Conservation (phyloP, 2,113 vertebrate genomes). For the Vombatus ursinus region DNA sequence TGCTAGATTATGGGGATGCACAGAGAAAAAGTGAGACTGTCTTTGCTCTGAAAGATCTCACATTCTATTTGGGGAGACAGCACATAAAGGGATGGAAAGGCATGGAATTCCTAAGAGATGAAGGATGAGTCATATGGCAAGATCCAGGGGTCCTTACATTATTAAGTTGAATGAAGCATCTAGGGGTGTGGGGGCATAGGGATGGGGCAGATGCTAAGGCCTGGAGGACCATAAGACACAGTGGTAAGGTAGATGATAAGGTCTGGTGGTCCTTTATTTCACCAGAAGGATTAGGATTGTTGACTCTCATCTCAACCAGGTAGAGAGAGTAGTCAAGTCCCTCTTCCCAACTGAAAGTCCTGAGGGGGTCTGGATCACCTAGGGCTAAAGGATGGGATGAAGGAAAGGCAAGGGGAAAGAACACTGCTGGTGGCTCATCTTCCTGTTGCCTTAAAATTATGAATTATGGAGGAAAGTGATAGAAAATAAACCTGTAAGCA, state of each 20-base stretch:
- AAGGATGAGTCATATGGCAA: neutral
- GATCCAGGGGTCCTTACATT: neutral
- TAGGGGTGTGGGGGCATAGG: neutral
- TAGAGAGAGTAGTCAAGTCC: neutral
- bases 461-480: neutral
- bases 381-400: neutral
- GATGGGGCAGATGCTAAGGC: neutral
- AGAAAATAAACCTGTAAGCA: neutral
- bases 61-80: neutral
- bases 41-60: neutral
- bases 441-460: neutral
- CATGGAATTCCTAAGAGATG: neutral
- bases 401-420: neutral
- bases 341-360: neutral
- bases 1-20: neutral
- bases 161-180: neutral
- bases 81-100: neutral
- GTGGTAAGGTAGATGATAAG: neutral
- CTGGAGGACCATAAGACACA: neutral
- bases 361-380: neutral
- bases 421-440: neutral
- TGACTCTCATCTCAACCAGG: neutral
- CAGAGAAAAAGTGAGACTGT: neutral
- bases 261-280: neutral
- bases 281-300: neutral